Base-by-base conservation (phyloP, 2,888 invertebrate genomes). In the Pyrocoelia pectoralis region DNA sequence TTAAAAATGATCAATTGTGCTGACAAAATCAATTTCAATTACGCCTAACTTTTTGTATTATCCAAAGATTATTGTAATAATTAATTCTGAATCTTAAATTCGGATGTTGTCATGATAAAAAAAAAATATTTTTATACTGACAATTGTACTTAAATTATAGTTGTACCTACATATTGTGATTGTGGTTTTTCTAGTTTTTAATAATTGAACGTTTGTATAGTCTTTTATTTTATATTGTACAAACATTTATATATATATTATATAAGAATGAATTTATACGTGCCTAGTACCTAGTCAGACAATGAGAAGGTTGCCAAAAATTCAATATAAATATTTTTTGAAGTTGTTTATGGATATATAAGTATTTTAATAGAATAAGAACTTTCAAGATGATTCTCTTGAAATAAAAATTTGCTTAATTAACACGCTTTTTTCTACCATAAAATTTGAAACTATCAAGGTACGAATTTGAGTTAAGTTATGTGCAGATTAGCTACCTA, bases 61-160 rank as follows among this genome's bases (percentile, higher is more conserved):
- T 13, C 41, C 41, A 43, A 43, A 43, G 41, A 43, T 43, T 43
- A 43, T 13, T 43, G 13, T 9, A 13, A n/a, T 33, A 14, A 43
- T 15, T 13, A 8, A 15, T 43, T 15, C 15, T 43, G 41, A 14
- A 15, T 43, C 2, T 13, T 8, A 15, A 6, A 15, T 43, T 43
- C 8, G n/a, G 38, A 38, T n/a, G 38, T 12, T 9, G 12, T 38
- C 38, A 38, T 24, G n/a, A 12, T 15, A 12, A 43, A 43, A 43
- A 12, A 8, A 15, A 3, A 43, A 15, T 2, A 43, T 24, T 12
- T 43, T 43, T 43, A 43, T 4, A 59, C 54, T 61, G 60, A 53
- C 56, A 56, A 65, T 49, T 58, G 65, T 61, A 65, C 65, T 65
- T 65, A 65, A 14, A 24, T 24, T 24, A 24, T 24, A 24, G 24